phyloP scores from a whole-genome alignment of 2,113 vertebrate genomes.

The Perognathus longimembris region DNA sequence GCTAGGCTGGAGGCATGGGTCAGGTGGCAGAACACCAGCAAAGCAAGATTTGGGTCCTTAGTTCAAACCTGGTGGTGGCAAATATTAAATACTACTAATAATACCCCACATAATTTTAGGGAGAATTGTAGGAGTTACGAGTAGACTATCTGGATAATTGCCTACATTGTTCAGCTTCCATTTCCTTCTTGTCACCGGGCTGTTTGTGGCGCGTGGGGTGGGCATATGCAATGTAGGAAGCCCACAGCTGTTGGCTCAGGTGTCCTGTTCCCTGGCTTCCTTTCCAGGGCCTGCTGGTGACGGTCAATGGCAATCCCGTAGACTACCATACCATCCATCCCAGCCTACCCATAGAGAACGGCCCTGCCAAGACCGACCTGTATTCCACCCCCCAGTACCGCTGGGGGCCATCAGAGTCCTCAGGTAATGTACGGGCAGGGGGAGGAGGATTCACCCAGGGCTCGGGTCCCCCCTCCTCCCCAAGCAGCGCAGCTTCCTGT shows the following conservation, averaged over 20 bases:
- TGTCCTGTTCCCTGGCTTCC: background rate
- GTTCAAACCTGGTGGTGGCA: too few relatives aligned
- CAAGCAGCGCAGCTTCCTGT: background rate
- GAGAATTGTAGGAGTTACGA: too few relatives aligned
- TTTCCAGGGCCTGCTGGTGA: conserved; percentile 90
- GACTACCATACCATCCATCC: conserved; percentile 91
- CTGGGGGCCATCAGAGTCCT: conserved; percentile 85
- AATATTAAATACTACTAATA: too few relatives aligned
- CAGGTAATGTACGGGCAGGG: conserved; percentile 84
- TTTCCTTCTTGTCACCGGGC: background rate
- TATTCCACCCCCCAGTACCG: conserved; percentile 97
- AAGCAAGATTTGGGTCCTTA: too few relatives aligned
- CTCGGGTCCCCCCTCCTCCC: background rate
- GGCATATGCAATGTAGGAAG: rapidly evolving
- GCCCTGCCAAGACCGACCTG: conserved; percentile 92
- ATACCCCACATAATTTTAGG: too few relatives aligned
- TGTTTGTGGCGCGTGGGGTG: background rate
- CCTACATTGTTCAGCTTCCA: background rate
- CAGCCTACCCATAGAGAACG: conserved; percentile 90
- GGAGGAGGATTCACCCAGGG: background rate
- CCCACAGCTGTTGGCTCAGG: background rate
- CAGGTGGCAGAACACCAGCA: too few relatives aligned
- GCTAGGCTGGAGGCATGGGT: too few relatives aligned
- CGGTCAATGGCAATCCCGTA: conserved; percentile 94
- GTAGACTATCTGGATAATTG: background rate